Conservation (phyloP, 2,888 invertebrate genomes). For the Habroteleia sp. region DNA sequence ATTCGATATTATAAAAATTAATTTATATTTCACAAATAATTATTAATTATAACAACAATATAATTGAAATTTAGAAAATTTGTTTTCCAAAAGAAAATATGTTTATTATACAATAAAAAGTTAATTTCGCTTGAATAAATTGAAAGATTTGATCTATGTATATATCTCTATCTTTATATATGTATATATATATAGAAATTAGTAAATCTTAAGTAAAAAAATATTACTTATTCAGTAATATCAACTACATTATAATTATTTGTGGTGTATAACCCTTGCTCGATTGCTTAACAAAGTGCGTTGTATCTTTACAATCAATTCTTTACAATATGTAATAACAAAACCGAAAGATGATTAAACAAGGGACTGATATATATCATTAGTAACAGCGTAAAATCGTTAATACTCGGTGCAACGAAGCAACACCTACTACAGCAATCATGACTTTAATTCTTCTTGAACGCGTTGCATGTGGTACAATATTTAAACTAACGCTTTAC, state of each 20-base stretch:
- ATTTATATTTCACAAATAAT: too few species aligned
- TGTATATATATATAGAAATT: slow-evolving; percentile 5
- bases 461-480: background rate
- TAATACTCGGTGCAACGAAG: slow-evolving; percentile 12
- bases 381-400: background rate
- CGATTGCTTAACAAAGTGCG: slow-evolving; percentile 13
- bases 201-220: slow-evolving; percentile 29
- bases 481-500: background rate
- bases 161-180: too few species aligned
- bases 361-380: background rate
- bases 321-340: slow-evolving; percentile 3
- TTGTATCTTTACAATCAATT: slow-evolving; percentile 5
- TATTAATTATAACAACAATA: too few species aligned
- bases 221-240: slow-evolving; percentile 23
- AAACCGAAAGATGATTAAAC: background rate
- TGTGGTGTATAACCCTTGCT: slow-evolving; percentile 20
- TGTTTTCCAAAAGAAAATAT: too few species aligned
- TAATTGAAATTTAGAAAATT: too few species aligned
- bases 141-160: too few species aligned
- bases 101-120: too few species aligned
- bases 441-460: background rate
- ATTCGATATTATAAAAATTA: background rate
- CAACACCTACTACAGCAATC: slow-evolving; percentile 5
- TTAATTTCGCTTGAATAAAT: too few species aligned
- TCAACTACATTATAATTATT: slow-evolving; percentile 16